These are phyloP conservation scores for Celastrina argiolus DNA, from an alignment of 2,888 invertebrate genomes.

Conservation along the genomic window DNA sequence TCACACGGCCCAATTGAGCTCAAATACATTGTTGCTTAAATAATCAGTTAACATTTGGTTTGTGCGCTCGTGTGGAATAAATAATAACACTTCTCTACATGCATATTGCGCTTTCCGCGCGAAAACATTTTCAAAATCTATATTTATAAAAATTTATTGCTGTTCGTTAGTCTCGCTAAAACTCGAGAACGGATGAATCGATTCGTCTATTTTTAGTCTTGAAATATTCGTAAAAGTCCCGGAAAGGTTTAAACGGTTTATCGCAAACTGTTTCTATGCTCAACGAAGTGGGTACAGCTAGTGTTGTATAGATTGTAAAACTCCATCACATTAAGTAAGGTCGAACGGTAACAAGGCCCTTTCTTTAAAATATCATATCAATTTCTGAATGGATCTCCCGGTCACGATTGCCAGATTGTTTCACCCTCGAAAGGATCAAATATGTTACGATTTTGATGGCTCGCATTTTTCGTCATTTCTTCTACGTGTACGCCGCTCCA, in stretches of 20 bases:
- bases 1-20: neutral
- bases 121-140: neutral
- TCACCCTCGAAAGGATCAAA: constrained; percentile 22
- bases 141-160: too few species aligned
- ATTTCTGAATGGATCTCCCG: constrained; percentile 17
- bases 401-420: constrained; percentile 19
- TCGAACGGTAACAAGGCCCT: neutral
- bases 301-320: neutral
- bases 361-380: constrained; percentile 8
- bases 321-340: neutral
- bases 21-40: constrained; percentile 1
- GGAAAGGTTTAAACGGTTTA: too few species aligned
- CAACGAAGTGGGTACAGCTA: too few species aligned
- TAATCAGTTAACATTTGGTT: constrained; percentile 7
- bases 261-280: too few species aligned
- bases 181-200: too few species aligned
- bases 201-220: too few species aligned
- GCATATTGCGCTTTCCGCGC: neutral
- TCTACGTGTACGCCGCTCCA: constrained; percentile 4
- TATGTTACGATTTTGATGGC: constrained; percentile 22
- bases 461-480: constrained; percentile 23
- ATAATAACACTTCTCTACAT: neutral
- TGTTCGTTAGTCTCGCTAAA: too few species aligned
- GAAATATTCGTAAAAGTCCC: too few species aligned
- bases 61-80: neutral